Conservation (phyloP, 1,140 invertebrate species). For the Vanessa atalanta region DNA sequence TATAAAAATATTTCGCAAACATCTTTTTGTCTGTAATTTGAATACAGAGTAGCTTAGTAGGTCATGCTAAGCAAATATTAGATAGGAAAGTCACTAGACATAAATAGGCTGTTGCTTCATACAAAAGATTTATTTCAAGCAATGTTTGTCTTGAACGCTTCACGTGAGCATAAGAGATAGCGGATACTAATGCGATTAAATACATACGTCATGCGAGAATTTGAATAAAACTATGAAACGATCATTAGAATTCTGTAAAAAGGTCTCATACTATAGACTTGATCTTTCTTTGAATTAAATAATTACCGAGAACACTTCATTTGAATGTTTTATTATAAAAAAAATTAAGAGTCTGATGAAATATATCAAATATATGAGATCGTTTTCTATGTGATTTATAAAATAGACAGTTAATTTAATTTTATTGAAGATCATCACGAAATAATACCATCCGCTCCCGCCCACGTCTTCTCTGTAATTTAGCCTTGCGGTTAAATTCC, state of each 20-base stretch:
- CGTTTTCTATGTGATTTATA: too few species aligned
- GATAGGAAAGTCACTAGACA: constrained; percentile 18
- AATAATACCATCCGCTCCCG: not conserved
- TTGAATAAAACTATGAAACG: too few species aligned
- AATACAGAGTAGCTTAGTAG: constrained; percentile 26
- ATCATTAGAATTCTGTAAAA: too few species aligned
- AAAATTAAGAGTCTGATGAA: too few species aligned
- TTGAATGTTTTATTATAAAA: too few species aligned
- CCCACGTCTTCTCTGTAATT: not conserved
- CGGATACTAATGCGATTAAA: constrained; percentile 11
- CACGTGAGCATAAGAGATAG: not conserved
- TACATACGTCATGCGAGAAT: not conserved
- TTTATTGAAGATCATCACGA: not conserved
- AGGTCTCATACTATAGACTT: too few species aligned
- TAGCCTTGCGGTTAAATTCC: constrained; percentile 34
- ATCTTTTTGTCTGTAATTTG: constrained; percentile 9
- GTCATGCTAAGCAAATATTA: constrained; percentile 30
- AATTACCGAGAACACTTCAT: too few species aligned
- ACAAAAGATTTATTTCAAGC: constrained; percentile 45
- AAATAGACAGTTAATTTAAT: not conserved
- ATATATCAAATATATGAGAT: too few species aligned
- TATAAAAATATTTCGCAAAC: not conserved
- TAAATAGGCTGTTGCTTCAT: constrained; percentile 40
- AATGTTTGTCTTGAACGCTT: constrained; percentile 31
- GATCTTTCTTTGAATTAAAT: too few species aligned